Evolutionary conservation across 2,113 vertebrate genomes (phyloP).

Genomic region (Brevimyrus niger): DNA sequence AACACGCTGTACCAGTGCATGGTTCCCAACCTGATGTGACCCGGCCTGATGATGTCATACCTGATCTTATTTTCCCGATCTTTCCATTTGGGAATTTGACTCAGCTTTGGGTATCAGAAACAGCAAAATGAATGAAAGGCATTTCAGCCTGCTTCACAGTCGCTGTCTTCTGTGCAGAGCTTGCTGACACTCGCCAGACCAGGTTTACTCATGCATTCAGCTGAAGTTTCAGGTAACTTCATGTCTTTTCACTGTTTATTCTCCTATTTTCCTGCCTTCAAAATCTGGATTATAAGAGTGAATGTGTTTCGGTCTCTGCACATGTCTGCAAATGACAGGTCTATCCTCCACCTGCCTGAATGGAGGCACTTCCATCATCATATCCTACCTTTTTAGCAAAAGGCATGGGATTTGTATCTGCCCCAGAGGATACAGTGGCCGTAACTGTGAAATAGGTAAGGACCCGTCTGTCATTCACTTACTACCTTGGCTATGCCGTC

Average conservation of each 20-base stretch:
- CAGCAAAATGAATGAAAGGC: not conserved
- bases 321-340: conserved; percentile 11
- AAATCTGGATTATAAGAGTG: not conserved
- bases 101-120: not conserved
- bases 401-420: conserved; percentile 48
- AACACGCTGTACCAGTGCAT: not conserved
- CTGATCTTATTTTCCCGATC: not conserved
- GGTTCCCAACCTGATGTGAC: not conserved
- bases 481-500: not conserved
- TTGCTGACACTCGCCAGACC: not conserved
- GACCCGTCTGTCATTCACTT: not conserved
- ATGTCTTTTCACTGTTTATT: not conserved
- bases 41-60: not conserved
- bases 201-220: not conserved
- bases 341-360: conserved; percentile 37
- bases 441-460: conserved; percentile 48
- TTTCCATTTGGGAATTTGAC: not conserved
- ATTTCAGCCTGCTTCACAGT: not conserved
- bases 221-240: not conserved
- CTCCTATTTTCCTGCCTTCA: not conserved
- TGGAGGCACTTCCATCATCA: conserved; percentile 39
- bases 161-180: conserved; percentile 24
- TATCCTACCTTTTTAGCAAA: not conserved
- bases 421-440: conserved; percentile 37
- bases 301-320: not conserved